Base-by-base conservation (phyloP, 2,888 invertebrate genomes). In the Steinernema scapterisci region DNA sequence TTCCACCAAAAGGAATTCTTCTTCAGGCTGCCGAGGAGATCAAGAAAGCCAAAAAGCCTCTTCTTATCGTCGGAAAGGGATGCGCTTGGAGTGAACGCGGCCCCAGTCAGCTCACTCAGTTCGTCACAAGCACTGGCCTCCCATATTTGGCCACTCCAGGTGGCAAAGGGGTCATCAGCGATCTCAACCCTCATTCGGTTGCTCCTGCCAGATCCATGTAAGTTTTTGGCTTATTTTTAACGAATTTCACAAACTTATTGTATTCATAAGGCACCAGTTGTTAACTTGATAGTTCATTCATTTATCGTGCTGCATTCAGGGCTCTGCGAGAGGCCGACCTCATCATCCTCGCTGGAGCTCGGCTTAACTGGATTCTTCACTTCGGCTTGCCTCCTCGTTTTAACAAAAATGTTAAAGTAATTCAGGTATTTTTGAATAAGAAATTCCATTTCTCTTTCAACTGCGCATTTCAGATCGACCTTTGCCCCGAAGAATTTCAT, bases 291-390 rank as follows among this genome's bases (percentile, higher is more conserved):
- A 44, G 45, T 7, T 44, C 45, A 13, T 44, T 13, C 7, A n/a
- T n/a, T n/a, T n/a, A n/a, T n/a, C n/a, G n/a, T n/a, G n/a, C n/a
- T n/a, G n/a, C n/a, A 31, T 19, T 71, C 79, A 89, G 89, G 76
- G 97, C 95, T 0, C 89, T 97, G 72, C 92, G 92, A 84, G 91
- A 94, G 81, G 93, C 95, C 0, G 97, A 97, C 89, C 93, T 95
- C 0, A 91, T 97, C 1, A 85, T 97, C 1, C 89, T 96, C 71
- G 89, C 95, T 48, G 97, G 97, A 0, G 97, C 96, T 0, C 90
- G 97, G 48, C 90, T 97, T 21, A 97, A 97, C 89, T 97, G 97
- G 97, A 97, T 97, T 89, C 91, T 97, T 78, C 97, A 97, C 89
- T 97, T 97, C 90, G 97, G 97, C 0, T 92, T 92, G 74, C 90